Percentiles rank a stretch among this genome's conserved stretches.
These are phyloP conservation scores for Adelphocoris suturalis DNA, from an alignment of 2,888 invertebrate species.

Conservation along the genomic window DNA sequence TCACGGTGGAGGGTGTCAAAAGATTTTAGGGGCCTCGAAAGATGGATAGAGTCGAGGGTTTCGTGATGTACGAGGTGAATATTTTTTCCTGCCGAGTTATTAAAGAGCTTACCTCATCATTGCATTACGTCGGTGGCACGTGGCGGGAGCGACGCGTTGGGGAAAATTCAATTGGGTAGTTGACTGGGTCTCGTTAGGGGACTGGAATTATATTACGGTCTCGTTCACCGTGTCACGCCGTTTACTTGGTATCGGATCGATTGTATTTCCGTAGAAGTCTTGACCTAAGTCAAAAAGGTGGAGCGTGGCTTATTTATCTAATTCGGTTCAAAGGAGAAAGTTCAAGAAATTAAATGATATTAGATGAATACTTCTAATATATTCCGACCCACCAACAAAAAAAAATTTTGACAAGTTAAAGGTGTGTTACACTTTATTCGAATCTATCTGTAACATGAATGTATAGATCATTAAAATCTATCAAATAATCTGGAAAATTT, in stretches of 20 bases:
- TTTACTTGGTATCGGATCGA: not conserved
- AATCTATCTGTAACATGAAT: too few species aligned
- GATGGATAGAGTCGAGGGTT: constrained; percentile 37
- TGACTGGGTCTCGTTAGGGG: constrained; percentile 20
- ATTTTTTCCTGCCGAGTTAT: not conserved
- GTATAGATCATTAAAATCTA: too few species aligned
- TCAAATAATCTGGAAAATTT: too few species aligned
- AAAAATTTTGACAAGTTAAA: too few species aligned
- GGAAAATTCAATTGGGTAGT: constrained; percentile 34
- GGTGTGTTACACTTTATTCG: too few species aligned
- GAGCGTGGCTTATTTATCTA: too few species aligned
- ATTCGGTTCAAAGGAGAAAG: too few species aligned
- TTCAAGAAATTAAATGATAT: too few species aligned
- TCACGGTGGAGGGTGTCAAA: not conserved
- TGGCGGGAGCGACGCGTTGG: constrained; percentile 6
- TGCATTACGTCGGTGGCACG: constrained; percentile 1
- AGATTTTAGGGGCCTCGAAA: constrained; percentile 30
- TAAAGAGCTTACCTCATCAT: constrained; percentile 37
- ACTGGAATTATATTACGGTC: not conserved
- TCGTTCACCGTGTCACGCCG: not conserved
- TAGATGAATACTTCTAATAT: too few species aligned
- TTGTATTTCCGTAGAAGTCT: not conserved
- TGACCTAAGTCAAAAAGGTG: too few species aligned
- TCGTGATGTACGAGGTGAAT: constrained; percentile 33
- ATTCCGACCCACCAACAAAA: too few species aligned